These are phyloP conservation scores for Fistularia commersonii DNA, from an alignment of 2,797 vertebrate genomes.

Conservation along the genomic window DNA sequence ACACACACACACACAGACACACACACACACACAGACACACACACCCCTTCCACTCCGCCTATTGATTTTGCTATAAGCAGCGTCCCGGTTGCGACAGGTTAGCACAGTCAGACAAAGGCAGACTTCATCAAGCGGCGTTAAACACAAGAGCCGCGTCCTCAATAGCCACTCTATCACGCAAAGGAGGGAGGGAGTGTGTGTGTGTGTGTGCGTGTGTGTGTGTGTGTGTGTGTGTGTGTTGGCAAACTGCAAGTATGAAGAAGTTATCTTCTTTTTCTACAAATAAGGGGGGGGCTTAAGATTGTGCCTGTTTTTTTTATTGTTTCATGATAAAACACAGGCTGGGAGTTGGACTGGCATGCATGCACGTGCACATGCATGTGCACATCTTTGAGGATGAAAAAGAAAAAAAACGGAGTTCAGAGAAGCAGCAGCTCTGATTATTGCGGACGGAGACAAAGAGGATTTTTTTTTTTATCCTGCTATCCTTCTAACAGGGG, in stretches of 20 bases:
- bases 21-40: conserved; percentile 14
- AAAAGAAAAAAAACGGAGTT: too few species aligned
- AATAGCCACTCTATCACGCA: conserved; percentile 78
- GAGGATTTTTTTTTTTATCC: too few species aligned
- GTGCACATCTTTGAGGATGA: not conserved
- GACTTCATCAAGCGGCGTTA: conserved; percentile 80
- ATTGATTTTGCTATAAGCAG: conserved; percentile 84
- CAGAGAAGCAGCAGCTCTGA: too few species aligned
- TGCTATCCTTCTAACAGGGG: too few species aligned
- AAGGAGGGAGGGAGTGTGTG: conserved; percentile 50
- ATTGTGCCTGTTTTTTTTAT: too few species aligned
- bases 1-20: conserved; percentile 17
- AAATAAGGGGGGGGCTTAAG: too few species aligned
- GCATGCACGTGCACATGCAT: not conserved
- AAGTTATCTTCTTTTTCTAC: too few species aligned
- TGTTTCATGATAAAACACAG: too few species aligned
- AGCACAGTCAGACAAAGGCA: conserved; percentile 77
- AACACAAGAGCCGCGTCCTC: conserved; percentile 74
- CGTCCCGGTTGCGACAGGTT: conserved; percentile 79
- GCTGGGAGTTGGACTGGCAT: too few species aligned
- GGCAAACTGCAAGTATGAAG: too few species aligned
- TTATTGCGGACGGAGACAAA: too few species aligned
- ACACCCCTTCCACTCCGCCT: conserved; percentile 49
- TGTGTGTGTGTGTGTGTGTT: not conserved
- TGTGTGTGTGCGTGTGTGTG: conserved; percentile 15